Evolutionary conservation across 2,113 vertebrate species (phyloP).

Genomic region (Trichomycterus rosablanca): DNA sequence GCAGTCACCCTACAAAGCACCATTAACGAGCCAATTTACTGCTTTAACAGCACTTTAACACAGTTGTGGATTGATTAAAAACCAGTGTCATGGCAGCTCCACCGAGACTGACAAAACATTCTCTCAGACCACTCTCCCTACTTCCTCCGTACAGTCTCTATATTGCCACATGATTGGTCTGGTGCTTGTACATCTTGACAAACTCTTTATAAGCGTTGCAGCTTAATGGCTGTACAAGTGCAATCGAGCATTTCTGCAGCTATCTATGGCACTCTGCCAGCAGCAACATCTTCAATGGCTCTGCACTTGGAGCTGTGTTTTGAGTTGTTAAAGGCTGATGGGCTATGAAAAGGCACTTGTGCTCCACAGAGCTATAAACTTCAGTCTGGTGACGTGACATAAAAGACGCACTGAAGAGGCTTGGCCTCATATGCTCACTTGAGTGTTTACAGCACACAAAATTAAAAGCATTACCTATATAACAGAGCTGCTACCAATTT

Average conservation of each 20-base stretch:
- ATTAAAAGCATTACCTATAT: no score
- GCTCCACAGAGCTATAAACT: constrained; percentile 8
- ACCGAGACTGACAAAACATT: background rate
- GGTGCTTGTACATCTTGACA: background rate
- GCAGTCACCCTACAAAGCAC: background rate
- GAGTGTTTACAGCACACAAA: no score
- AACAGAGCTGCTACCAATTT: no score
- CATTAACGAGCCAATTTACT: background rate
- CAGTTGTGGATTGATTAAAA: background rate
- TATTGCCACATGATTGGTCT: background rate
- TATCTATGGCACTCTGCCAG: background rate
- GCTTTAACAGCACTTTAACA: constrained; percentile 12
- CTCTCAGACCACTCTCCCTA: background rate
- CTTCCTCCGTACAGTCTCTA: background rate
- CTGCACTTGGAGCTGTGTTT: background rate
- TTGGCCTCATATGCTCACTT: constrained; percentile 8
- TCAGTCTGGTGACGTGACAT: constrained; percentile 19
- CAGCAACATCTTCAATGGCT: background rate
- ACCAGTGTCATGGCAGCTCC: background rate
- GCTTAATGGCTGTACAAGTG: background rate
- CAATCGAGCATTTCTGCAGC: background rate
- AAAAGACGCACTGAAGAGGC: constrained; percentile 2
- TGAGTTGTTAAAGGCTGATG: background rate
- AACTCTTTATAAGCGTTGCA: background rate
- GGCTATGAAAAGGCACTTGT: constrained; percentile 17